A percentile compares a stretch with the other conserved stretches of the same genome.
These are phyloP conservation scores for Heterocephalus glaber DNA, from an alignment of 2,113 vertebrate species.

Conservation along the genomic window DNA sequence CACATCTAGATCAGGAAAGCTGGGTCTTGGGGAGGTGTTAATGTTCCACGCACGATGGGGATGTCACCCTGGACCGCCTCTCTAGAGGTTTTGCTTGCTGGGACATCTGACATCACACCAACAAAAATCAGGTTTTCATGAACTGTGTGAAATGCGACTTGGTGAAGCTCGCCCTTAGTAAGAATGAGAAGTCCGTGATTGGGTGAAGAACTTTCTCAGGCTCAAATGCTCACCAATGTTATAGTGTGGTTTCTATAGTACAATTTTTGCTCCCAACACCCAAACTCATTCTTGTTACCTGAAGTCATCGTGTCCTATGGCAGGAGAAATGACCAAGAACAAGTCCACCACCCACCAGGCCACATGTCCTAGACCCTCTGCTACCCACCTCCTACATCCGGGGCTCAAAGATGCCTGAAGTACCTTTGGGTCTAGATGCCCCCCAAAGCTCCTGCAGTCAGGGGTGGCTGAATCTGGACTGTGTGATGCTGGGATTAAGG, in stretches of 20 bases:
- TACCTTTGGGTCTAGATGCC: too few species aligned
- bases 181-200: not conserved
- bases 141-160: rapidly evolving
- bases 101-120: not conserved
- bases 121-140: not conserved
- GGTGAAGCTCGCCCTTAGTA: rapidly evolving
- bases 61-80: not conserved
- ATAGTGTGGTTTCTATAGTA: not conserved
- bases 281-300: not conserved
- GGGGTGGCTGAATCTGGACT: too few species aligned
- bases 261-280: not conserved
- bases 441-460: too few species aligned
- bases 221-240: not conserved
- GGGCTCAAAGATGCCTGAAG: not conserved
- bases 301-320: not conserved
- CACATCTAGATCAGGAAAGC: too few species aligned
- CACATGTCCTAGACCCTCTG: too few species aligned
- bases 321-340: not conserved
- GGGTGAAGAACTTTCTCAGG: not conserved
- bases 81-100: too few species aligned
- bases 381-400: rapidly evolving
- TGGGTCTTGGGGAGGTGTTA: not conserved
- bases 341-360: too few species aligned
- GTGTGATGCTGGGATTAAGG: too few species aligned
- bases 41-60: too few species aligned